Conservation (phyloP, 2,797 vertebrate genomes). For the Synaphobranchus kaupii region DNA sequence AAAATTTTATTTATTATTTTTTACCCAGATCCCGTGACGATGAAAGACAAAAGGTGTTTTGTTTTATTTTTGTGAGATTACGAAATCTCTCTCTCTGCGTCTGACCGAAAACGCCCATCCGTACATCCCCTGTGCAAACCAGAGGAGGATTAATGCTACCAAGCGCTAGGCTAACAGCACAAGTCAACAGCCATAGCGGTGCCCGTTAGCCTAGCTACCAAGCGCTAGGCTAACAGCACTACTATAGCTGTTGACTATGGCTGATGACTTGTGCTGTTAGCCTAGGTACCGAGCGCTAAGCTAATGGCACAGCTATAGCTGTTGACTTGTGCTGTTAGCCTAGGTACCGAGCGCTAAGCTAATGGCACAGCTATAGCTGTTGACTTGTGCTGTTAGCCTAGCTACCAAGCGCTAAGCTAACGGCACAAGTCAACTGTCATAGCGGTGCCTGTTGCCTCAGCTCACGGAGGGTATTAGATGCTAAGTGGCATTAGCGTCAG, state of each 20-base stretch:
- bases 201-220: no score
- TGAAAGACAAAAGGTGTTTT: neutral
- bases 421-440: neutral
- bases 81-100: neutral
- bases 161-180: neutral
- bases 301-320: no score
- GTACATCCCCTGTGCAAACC: neutral
- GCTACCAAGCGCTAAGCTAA: neutral
- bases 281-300: no score
- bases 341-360: neutral
- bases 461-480: neutral
- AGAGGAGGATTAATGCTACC: neutral
- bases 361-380: neutral
- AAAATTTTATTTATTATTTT: no score
- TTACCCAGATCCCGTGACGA: neutral
- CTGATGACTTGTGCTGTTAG: no score
- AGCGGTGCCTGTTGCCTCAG: neutral
- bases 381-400: no score
- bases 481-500: neutral
- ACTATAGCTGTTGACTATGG: no score
- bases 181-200: neutral
- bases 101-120: neutral
- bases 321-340: no score
- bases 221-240: no score
- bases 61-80: neutral